Evolutionary conservation across 35 echinoderm and acorn worm species (phyloP).

Genomic region (Holothuria glaberrima): DNA sequence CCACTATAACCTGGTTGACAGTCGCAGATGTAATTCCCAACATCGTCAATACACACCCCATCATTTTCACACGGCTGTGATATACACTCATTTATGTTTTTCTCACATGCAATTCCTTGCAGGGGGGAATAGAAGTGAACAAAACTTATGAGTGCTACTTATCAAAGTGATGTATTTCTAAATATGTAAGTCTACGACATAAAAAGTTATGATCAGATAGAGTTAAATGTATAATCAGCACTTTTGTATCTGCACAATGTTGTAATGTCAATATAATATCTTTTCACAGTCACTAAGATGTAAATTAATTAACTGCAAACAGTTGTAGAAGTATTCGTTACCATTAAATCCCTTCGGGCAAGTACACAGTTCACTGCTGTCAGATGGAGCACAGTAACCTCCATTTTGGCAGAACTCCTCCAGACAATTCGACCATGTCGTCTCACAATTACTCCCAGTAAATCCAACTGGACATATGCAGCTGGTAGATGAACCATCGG

Average conservation of each 20-base stretch:
- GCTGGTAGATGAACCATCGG: background rate
- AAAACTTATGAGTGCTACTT: too few relatives aligned
- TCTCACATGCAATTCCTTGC: slow-evolving; percentile 56
- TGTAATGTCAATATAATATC: too few relatives aligned
- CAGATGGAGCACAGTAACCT: background rate
- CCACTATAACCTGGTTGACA: slow-evolving; percentile 58
- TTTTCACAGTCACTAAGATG: too few relatives aligned
- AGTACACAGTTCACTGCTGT: too few relatives aligned
- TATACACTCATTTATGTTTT: slow-evolving; percentile 65
- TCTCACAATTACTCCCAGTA: background rate
- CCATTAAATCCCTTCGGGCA: too few relatives aligned
- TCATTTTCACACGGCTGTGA: slow-evolving; percentile 54
- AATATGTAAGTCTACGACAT: background rate
- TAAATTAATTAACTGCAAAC: too few relatives aligned
- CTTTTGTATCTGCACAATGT: too few relatives aligned
- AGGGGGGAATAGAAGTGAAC: background rate
- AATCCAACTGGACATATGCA: background rate
- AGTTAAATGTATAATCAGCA: too few relatives aligned
- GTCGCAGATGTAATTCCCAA: slow-evolving; percentile 38
- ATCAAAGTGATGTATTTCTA: background rate
- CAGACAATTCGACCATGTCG: background rate
- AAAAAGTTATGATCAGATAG: too few relatives aligned
- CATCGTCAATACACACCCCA: slow-evolving; percentile 34
- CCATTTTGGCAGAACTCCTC: background rate
- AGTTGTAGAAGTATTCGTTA: too few relatives aligned